Evolutionary conservation across 2,888 invertebrate species (phyloP).

Genomic region (Epiperipatus broadwayi): DNA sequence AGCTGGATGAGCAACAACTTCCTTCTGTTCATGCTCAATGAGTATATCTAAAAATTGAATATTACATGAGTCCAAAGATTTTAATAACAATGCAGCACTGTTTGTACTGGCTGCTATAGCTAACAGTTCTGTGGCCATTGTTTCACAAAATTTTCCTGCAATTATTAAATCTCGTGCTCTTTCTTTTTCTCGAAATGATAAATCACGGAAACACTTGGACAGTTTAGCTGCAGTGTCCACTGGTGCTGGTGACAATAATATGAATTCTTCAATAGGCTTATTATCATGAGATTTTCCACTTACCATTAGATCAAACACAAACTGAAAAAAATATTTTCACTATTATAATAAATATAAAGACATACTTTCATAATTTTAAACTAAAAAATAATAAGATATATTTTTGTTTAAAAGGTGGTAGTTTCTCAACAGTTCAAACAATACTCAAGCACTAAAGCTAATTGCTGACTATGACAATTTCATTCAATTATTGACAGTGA

Average conservation of each 20-base stretch:
- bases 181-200: conserved; percentile 69
- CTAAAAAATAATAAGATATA: conserved; percentile 1
- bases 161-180: conserved; percentile 86
- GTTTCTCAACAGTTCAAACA: not conserved
- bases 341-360: not conserved
- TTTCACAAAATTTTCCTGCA: conserved; percentile 87
- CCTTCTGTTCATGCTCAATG: conserved; percentile 96
- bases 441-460: not conserved
- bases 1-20: conserved; percentile 80
- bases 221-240: conserved; percentile 96
- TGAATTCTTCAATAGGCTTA: conserved; percentile 89
- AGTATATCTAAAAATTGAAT: conserved; percentile 87
- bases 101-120: conserved; percentile 82
- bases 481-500: not conserved
- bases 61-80: conserved; percentile 80
- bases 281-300: conserved; percentile 85
- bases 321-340: conserved; percentile 33
- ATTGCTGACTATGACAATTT: not conserved
- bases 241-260: conserved; percentile 94
- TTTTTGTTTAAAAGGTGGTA: too few species aligned
- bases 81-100: conserved; percentile 79
- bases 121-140: conserved; percentile 87
- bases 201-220: conserved; percentile 50
- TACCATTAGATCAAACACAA: conserved; percentile 94
- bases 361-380: conserved; percentile 4